A percentile compares a stretch with the other conserved stretches of the same genome.
phyloP scores from a whole-genome alignment of 2,888 invertebrate species.

The Drosophila buzzatii region DNA sequence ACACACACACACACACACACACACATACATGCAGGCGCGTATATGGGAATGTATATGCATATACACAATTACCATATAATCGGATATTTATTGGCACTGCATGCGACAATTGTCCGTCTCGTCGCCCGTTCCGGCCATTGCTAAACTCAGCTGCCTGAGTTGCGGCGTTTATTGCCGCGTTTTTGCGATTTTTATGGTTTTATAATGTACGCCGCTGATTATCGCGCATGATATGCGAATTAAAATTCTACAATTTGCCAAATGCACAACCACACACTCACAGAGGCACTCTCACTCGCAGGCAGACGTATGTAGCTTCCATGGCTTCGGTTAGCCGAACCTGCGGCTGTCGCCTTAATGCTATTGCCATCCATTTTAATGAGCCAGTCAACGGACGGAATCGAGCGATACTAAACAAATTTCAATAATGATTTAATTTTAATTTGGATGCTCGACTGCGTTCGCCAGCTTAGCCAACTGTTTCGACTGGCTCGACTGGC shows the following conservation, averaged over 20 bases:
- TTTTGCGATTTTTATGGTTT: conserved; percentile 80
- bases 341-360: conserved; percentile 29
- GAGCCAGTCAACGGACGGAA: conserved; percentile 38
- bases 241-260: conserved; percentile 79
- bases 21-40: background rate
- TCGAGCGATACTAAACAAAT: conserved; percentile 58
- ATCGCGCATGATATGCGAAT: conserved; percentile 81
- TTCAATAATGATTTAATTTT: conserved; percentile 82
- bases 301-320: background rate
- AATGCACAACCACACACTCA: conserved; percentile 64
- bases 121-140: background rate
- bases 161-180: conserved; percentile 68
- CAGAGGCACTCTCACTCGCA: conserved; percentile 4
- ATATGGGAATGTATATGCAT: conserved; percentile 2
- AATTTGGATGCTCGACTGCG: conserved; percentile 70
- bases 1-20: background rate
- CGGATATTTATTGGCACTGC: conserved; percentile 77
- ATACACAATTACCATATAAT: conserved; percentile 75
- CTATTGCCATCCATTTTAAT: conserved; percentile 67
- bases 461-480: conserved; percentile 26
- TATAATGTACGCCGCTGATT: conserved; percentile 81
- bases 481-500: background rate
- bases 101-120: conserved; percentile 72
- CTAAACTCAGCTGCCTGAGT: conserved; percentile 17
- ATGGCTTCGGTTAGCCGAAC: conserved; percentile 29